Percentiles rank a stretch among this genome's conserved stretches.
These are phyloP conservation scores for Onychomys torridus DNA, from an alignment of 2,797 vertebrate genomes.

Conservation along the genomic window DNA sequence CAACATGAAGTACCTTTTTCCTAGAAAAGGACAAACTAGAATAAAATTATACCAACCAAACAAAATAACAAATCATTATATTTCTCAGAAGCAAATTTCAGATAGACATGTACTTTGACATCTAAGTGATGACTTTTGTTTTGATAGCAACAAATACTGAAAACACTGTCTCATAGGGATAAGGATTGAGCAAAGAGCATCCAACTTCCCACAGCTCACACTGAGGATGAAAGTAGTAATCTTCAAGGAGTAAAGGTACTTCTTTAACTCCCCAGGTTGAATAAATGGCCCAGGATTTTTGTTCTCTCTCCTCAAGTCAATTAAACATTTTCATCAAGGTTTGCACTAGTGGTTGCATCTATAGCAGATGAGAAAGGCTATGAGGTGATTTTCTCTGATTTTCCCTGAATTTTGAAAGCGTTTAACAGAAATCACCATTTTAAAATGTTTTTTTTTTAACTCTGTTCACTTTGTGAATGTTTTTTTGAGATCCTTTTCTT, in stretches of 20 bases:
- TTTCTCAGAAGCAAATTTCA: slow-evolving; percentile 59
- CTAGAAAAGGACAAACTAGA: not conserved
- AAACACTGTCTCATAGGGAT: slow-evolving; percentile 17
- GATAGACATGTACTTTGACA: slow-evolving; percentile 48
- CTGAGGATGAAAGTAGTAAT: not conserved
- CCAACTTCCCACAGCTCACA: not conserved
- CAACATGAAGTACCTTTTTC: slow-evolving; percentile 36
- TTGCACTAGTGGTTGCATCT: not conserved
- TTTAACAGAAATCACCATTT: not conserved
- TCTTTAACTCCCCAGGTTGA: slow-evolving; percentile 19
- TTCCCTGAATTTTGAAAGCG: slow-evolving; percentile 11
- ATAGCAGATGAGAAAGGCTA: not conserved
- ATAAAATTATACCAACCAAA: slow-evolving; percentile 17
- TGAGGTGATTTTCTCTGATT: not conserved
- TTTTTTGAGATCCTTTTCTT: too few relatives aligned
- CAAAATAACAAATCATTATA: slow-evolving; percentile 44
- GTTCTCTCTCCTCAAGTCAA: not conserved
- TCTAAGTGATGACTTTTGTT: slow-evolving; percentile 32
- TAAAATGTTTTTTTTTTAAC: not conserved
- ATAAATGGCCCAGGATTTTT: slow-evolving; percentile 3
- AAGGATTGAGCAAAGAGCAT: not conserved
- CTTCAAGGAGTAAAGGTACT: not conserved
- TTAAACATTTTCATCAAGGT: not conserved
- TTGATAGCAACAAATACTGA: slow-evolving; percentile 40
- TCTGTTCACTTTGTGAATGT: too few relatives aligned